Base-by-base conservation (phyloP, 1,140 invertebrate species). In the Teleogryllus occipitalis region DNA sequence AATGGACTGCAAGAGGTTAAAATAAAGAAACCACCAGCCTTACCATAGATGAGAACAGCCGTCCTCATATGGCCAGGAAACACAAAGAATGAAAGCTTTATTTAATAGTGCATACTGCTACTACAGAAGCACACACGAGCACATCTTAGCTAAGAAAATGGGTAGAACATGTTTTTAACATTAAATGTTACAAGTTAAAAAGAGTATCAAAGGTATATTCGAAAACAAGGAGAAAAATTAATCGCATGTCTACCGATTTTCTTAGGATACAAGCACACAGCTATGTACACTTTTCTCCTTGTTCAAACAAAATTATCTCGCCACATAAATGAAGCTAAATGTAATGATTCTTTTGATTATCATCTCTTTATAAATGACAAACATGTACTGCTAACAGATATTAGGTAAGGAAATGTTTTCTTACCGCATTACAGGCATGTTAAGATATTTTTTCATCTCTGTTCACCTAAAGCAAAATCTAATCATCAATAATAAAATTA, bases 261-360 rank as follows among this genome's bases (percentile, higher is more conserved):
- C 76, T 77, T 48, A 48, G 76, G 22, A 48, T 6, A 47, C 8
- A 75, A 79, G 78, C 72, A 79, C 74, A 79, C 78, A 79, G 47
- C 47, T 79, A 75, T 72, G 74, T 79, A 79, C 78, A 79, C 78
- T 79, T 79, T 79, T 79, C 78, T 79, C 78, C 78, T 79, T 79
- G 78, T 79, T 46, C 39, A 21, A 49, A 78, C 22, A 47, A 77
- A 49, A 48, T 47, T 77, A 47, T 77, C 76, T 77, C 76, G 76
- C 76, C 76, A 77, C 76, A 77, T 76, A 76, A 76, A 75, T 14
- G 75, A 77, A 77, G 76, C 47, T 21, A 21, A 18, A n/a, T 46
- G n/a, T 21, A 15, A 47, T 48, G 47, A 8, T 21, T 21, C 48
- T 48, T 47, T 48, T 47, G 27, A 39, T 39, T 39, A 39, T 39